Evolutionary conservation across 2,797 vertebrate genomes (phyloP).

Genomic region (Coluber constrictor): DNA sequence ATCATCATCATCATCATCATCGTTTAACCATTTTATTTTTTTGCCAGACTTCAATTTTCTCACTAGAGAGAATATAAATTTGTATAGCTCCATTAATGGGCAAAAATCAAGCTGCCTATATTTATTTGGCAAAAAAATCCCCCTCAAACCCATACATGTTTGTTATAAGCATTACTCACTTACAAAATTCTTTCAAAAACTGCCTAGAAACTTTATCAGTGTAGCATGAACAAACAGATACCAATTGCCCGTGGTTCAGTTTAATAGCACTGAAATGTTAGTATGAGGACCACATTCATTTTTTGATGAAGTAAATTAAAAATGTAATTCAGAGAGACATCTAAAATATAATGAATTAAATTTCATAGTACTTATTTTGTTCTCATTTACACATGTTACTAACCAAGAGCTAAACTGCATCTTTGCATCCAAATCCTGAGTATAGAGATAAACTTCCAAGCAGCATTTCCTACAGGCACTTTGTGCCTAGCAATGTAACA

Average conservation of each 20-base stretch:
- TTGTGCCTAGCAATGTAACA: background rate
- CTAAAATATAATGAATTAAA: slow-evolving; percentile 17
- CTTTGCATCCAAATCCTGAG: background rate
- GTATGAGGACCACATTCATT: background rate
- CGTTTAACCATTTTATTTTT: slow-evolving; percentile 28
- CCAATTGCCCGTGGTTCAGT: background rate
- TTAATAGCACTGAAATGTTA: background rate
- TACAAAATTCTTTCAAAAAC: slow-evolving; percentile 23
- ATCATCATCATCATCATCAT: too few relatives aligned
- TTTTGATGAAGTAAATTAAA: slow-evolving; percentile 37
- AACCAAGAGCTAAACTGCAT: background rate
- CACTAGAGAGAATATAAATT: slow-evolving; percentile 24
- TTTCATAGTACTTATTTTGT: background rate
- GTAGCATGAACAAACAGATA: slow-evolving; percentile 15
- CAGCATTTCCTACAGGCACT: rapidly evolving
- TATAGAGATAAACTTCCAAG: background rate
- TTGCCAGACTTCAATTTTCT: slow-evolving; percentile 34
- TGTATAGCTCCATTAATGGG: slow-evolving; percentile 19
- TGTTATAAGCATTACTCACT: slow-evolving; percentile 24
- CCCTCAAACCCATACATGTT: background rate
- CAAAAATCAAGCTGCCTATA: slow-evolving; percentile 31
- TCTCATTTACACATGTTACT: background rate
- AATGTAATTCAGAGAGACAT: slow-evolving; percentile 1
- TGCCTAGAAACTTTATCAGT: slow-evolving; percentile 33
- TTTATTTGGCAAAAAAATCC: slow-evolving; percentile 21